Percentiles rank a stretch among this genome's conserved stretches.
Conservation (phyloP, 2,888 invertebrate species). For the Muschampia plurimacula region DNA sequence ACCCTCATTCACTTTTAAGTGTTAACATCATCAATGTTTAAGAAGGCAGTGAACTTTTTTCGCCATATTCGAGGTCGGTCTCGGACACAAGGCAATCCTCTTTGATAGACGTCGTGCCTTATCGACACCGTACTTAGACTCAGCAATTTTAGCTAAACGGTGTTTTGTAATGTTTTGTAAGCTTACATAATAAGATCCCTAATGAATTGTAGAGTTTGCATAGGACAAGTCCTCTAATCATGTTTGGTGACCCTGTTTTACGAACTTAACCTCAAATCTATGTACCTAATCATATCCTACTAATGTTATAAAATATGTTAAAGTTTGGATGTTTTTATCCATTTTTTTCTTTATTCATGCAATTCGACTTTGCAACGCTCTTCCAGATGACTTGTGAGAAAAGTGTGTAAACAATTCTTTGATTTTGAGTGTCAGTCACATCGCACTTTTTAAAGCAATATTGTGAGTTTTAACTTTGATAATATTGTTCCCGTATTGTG, state of each 20-base stretch:
- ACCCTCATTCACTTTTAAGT: too few relatives aligned
- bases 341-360: too few relatives aligned
- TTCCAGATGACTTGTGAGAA: too few relatives aligned
- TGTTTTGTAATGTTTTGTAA: constrained; percentile 54
- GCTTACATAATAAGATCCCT: constrained; percentile 28
- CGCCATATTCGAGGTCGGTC: constrained; percentile 48
- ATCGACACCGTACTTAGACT: constrained; percentile 58
- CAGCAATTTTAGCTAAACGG: constrained; percentile 54
- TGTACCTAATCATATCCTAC: background rate
- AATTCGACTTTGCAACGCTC: too few relatives aligned
- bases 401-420: too few relatives aligned
- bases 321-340: too few relatives aligned
- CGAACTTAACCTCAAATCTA: background rate
- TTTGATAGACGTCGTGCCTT: constrained; percentile 67
- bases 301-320: background rate
- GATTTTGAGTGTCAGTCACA: too few relatives aligned
- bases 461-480: too few relatives aligned
- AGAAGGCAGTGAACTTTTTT: constrained; percentile 19
- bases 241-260: background rate
- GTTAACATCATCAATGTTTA: constrained; percentile 1
- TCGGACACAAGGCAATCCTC: constrained; percentile 60
- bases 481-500: too few relatives aligned
- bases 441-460: too few relatives aligned
- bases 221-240: constrained; percentile 3
- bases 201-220: background rate